phyloP scores from a whole-genome alignment of 2,113 vertebrate genomes.

The Oreotrochilus melanogaster region DNA sequence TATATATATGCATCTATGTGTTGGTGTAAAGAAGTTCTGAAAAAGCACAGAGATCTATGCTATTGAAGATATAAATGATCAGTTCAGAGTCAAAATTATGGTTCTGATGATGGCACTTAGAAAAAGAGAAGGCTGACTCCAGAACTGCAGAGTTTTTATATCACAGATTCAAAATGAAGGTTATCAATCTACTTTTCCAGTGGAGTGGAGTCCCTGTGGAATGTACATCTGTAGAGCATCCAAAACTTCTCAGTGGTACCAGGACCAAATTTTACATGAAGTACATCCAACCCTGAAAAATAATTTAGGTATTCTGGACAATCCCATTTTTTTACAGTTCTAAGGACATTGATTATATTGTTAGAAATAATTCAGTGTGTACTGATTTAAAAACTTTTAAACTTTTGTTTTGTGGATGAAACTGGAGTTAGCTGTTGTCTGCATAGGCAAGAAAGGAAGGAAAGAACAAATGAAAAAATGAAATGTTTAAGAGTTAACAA shows the following conservation, averaged over 20 bases:
- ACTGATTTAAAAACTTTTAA: neutral
- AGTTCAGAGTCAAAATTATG: neutral
- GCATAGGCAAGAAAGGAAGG: neutral
- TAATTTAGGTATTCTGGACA: neutral
- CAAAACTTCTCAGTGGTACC: neutral
- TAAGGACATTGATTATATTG: neutral
- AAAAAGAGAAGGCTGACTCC: neutral
- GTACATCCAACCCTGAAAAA: neutral
- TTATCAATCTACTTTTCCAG: neutral
- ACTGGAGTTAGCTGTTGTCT: neutral
- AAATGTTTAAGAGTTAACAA: neutral
- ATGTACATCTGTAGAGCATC: neutral
- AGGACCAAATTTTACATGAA: neutral
- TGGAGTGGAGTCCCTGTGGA: too few relatives aligned
- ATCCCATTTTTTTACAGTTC: neutral
- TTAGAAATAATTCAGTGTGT: neutral
- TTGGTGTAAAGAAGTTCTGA: neutral
- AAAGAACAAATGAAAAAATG: neutral
- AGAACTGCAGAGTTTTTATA: neutral
- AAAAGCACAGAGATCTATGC: neutral
- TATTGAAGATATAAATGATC: neutral
- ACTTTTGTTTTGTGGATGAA: neutral
- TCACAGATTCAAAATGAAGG: neutral
- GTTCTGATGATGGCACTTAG: neutral
- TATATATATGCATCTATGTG: neutral